phyloP scores from a whole-genome alignment of 2,888 invertebrate species.

The Ennomos quercinarius region DNA sequence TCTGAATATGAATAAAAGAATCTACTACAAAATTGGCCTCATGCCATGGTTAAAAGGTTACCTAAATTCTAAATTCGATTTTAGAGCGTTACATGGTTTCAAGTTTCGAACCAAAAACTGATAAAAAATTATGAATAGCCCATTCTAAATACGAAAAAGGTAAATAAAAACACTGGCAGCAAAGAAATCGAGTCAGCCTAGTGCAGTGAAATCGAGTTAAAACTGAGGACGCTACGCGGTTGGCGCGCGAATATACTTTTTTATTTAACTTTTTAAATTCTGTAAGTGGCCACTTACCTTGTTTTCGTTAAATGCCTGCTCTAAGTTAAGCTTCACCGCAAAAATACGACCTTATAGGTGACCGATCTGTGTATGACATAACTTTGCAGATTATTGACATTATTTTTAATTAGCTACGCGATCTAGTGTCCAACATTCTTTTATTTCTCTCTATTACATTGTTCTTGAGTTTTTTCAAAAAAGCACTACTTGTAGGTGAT shows the following conservation, averaged over 20 bases:
- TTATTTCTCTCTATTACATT: too few species aligned
- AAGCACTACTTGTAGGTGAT: too few species aligned
- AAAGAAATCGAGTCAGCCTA: constrained; percentile 34
- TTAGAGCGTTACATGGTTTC: neutral
- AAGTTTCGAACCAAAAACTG: constrained; percentile 24
- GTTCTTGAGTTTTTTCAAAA: too few species aligned
- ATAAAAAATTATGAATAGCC: constrained; percentile 38
- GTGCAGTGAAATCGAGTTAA: constrained; percentile 39
- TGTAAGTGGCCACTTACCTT: constrained; percentile 10
- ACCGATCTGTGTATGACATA: constrained; percentile 11
- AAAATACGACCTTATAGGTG: constrained; percentile 6
- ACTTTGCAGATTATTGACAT: constrained; percentile 19
- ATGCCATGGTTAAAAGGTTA: too few species aligned
- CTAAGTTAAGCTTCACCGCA: neutral
- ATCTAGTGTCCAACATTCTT: too few species aligned
- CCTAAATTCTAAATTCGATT: neutral
- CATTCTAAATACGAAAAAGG: constrained; percentile 28
- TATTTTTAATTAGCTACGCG: too few species aligned
- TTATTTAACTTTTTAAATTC: constrained; percentile 10
- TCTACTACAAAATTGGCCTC: too few species aligned
- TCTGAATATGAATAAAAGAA: too few species aligned
- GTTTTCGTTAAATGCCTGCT: neutral
- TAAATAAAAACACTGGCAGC: constrained; percentile 26
- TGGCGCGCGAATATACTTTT: constrained; percentile 9
- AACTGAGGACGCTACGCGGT: constrained; percentile 33